Percentiles rank a stretch among this genome's conserved stretches.
These are phyloP conservation scores for Anthonomus grandis DNA, from an alignment of 1,140 invertebrate genomes.

Conservation along the genomic window DNA sequence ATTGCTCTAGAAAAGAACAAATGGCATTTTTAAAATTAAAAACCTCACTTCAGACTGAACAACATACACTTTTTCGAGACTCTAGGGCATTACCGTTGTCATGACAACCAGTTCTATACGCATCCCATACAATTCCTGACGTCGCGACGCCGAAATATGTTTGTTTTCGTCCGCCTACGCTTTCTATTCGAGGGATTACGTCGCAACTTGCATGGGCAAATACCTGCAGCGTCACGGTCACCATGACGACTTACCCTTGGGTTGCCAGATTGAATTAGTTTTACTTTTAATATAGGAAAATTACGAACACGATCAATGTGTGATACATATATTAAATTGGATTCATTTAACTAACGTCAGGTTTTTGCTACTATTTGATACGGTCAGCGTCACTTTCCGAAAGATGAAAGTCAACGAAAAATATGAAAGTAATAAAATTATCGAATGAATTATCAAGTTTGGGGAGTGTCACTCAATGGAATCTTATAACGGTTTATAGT, in stretches of 20 bases:
- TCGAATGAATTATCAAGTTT: too few species aligned
- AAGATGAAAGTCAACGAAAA: too few species aligned
- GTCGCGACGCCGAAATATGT: background rate
- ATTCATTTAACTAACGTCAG: background rate
- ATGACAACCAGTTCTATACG: slow-evolving; percentile 21
- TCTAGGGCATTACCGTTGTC: slow-evolving; percentile 20
- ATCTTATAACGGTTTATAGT: too few species aligned
- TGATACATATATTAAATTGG: background rate
- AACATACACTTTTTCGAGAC: slow-evolving; percentile 5
- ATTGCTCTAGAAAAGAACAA: too few species aligned
- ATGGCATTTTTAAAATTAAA: too few species aligned
- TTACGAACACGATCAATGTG: background rate
- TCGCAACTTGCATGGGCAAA: slow-evolving; percentile 20
- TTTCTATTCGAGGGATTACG: slow-evolving; percentile 24
- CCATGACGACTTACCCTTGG: slow-evolving; percentile 32
- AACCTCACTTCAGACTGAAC: slow-evolving; percentile 10
- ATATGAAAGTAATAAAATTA: too few species aligned
- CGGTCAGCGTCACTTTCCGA: too few species aligned
- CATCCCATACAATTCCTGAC: slow-evolving; percentile 2
- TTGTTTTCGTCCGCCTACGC: slow-evolving; percentile 1
- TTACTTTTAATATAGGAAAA: background rate
- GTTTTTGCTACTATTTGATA: too few species aligned
- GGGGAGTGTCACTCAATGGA: too few species aligned
- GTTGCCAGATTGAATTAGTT: slow-evolving; percentile 12
- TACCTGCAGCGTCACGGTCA: slow-evolving; percentile 42